Percentiles rank a stretch among this genome's conserved stretches.
Evolutionary conservation across 64 coral and sea anemone genomes (phyloP).

Genomic region (Stichodactyla helianthus): DNA sequence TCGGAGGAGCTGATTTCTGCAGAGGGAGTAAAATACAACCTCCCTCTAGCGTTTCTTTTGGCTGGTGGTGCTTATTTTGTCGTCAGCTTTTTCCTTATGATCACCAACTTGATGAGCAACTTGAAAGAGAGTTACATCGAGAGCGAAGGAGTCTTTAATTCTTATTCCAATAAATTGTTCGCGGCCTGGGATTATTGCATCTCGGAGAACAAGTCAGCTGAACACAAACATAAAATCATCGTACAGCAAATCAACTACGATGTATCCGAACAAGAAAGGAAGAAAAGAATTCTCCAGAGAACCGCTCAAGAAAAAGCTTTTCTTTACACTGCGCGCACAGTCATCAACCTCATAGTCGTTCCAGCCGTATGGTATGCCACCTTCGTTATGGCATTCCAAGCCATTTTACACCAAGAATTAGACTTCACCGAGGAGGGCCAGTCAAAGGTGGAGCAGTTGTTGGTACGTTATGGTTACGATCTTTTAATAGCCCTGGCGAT

Average conservation of each 20-base stretch:
- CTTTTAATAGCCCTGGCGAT: constrained; percentile 60
- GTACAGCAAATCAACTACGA: constrained; percentile 47
- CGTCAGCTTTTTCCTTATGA: constrained; percentile 57
- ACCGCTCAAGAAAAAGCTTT: constrained; percentile 33
- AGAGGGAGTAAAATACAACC: constrained; percentile 51
- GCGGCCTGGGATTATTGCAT: constrained; percentile 67
- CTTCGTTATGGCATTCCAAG: constrained; percentile 51
- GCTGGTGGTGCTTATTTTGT: constrained; percentile 63
- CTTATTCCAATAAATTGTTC: constrained; percentile 48
- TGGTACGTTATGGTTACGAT: constrained; percentile 19
- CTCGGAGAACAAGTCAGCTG: constrained; percentile 20
- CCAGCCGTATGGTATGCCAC: constrained; percentile 78
- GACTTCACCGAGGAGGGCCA: constrained; percentile 18
- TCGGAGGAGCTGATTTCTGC: constrained; percentile 49
- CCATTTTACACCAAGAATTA: constrained; percentile 19
- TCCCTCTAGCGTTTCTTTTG: constrained; percentile 75
- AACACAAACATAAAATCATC: constrained; percentile 39
- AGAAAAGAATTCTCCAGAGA: constrained; percentile 13
- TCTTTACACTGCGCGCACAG: constrained; percentile 22
- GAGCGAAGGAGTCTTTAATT: constrained; percentile 55
- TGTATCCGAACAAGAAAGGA: constrained; percentile 42
- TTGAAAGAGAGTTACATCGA: constrained; percentile 56
- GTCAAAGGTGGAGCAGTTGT: constrained; percentile 24
- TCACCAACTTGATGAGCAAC: constrained; percentile 48
- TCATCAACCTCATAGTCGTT: constrained; percentile 64